phyloP scores from a whole-genome alignment of 2,888 invertebrate species.

The Neoaliturus tenellus region DNA sequence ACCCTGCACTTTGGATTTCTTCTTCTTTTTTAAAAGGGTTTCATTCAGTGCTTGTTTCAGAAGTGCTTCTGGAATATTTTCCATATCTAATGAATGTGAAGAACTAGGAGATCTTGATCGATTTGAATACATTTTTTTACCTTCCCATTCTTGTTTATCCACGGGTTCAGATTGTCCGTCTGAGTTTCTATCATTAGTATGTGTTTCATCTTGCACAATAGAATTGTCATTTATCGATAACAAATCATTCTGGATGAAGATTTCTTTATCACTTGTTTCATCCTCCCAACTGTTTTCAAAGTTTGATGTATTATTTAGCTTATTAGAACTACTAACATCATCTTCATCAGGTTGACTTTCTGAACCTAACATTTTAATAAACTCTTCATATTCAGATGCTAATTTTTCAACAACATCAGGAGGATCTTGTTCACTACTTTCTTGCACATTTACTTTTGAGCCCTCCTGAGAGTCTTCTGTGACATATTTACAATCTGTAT shows the following conservation, averaged over 20 bases:
- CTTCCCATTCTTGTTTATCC: slow-evolving; percentile 44
- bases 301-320: neutral
- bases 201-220: neutral
- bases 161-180: neutral
- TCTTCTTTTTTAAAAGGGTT: slow-evolving; percentile 36
- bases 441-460: neutral
- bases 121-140: slow-evolving; percentile 50
- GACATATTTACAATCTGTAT: neutral
- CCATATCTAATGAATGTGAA: neutral
- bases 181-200: neutral
- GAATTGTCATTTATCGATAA: neutral
- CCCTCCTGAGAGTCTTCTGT: slow-evolving; percentile 7
- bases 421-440: slow-evolving; percentile 17
- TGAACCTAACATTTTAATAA: slow-evolving; percentile 75
- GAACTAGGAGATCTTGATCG: slow-evolving; percentile 32
- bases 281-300: slow-evolving; percentile 29
- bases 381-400: slow-evolving; percentile 76
- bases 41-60: slow-evolving; percentile 13
- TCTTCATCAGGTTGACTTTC: slow-evolving; percentile 65
- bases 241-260: neutral
- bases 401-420: slow-evolving; percentile 68
- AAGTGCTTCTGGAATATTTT: slow-evolving; percentile 20
- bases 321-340: neutral
- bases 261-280: slow-evolving; percentile 36
- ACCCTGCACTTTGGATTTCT: slow-evolving; percentile 50